phyloP scores from a whole-genome alignment of 2,888 invertebrate genomes.

The Philhelius pedissequus region DNA sequence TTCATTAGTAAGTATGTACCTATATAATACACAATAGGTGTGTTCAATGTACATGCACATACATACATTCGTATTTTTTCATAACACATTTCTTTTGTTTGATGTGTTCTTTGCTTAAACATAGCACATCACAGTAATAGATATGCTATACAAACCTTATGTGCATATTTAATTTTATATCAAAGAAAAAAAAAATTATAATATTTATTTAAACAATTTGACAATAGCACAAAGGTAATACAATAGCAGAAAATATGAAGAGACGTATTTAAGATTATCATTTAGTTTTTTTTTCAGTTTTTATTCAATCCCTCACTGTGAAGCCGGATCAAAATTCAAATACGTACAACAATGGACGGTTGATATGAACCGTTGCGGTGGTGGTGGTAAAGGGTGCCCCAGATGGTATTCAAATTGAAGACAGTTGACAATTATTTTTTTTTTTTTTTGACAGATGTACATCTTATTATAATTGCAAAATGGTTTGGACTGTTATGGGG shows the following conservation, averaged over 20 bases:
- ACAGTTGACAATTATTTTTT: neutral
- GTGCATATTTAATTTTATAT: neutral
- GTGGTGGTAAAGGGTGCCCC: neutral
- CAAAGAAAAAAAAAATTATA: neutral
- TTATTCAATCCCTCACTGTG: neutral
- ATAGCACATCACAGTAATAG: too few species aligned
- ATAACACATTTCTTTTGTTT: neutral
- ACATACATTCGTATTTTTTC: too few species aligned
- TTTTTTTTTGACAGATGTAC: neutral
- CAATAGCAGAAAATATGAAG: neutral
- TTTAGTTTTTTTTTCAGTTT: neutral
- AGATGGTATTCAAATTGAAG: neutral
- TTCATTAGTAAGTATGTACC: too few species aligned
- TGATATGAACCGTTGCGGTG: neutral
- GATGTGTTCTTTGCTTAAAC: neutral
- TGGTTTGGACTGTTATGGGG: too few species aligned
- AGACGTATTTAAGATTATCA: neutral
- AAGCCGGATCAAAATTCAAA: slow-evolving; percentile 6
- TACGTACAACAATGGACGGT: neutral
- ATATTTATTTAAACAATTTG: slow-evolving; percentile 14
- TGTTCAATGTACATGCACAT: too few species aligned
- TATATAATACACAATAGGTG: too few species aligned
- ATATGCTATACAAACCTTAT: too few species aligned
- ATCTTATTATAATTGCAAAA: neutral
- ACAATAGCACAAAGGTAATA: slow-evolving; percentile 2